Conservation (phyloP, 1,140 invertebrate species). For the Drosophila nigromelanica region DNA sequence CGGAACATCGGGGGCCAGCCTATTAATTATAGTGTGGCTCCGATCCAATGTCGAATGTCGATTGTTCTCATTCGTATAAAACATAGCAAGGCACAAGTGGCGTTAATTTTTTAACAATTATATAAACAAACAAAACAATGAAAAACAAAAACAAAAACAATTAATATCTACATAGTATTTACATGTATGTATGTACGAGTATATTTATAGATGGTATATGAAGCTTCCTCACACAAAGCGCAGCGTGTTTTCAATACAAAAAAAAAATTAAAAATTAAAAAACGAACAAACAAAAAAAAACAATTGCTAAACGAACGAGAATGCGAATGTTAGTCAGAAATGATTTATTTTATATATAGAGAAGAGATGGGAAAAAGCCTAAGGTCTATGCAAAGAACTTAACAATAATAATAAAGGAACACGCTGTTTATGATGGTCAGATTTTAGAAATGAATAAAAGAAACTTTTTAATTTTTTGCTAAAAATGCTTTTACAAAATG, state of each 20-base stretch:
- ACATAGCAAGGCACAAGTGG: conserved; percentile 65
- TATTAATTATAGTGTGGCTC: too few species aligned
- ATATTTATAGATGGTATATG: conserved; percentile 82
- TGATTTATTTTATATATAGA: conserved; percentile 77
- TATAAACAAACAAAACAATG: conserved; percentile 43
- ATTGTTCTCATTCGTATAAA: conserved; percentile 26
- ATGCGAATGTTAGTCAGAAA: conserved; percentile 40
- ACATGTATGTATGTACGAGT: conserved; percentile 58
- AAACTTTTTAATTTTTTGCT: conserved; percentile 80
- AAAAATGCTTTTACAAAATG: conserved; percentile 79
- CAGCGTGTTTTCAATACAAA: conserved; percentile 47
- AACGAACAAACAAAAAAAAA: conserved; percentile 4
- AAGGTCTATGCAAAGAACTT: conserved; percentile 28
- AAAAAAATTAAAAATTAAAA: conserved; percentile 16
- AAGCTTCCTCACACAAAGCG: conserved; percentile 73
- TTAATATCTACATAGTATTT: conserved; percentile 54
- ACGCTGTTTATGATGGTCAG: conserved; percentile 52
- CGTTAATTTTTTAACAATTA: conserved; percentile 81
- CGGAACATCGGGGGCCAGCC: too few species aligned
- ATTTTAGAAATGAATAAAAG: conserved; percentile 59
- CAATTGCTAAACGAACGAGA: conserved; percentile 8
- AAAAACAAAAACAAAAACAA: conserved; percentile 24
- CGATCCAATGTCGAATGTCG: conserved; percentile 20
- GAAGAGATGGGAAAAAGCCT: conserved; percentile 28
- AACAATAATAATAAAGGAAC: conserved; percentile 45